Conservation (phyloP, 1,140 invertebrate genomes). For the Drosophila rhopaloa region DNA sequence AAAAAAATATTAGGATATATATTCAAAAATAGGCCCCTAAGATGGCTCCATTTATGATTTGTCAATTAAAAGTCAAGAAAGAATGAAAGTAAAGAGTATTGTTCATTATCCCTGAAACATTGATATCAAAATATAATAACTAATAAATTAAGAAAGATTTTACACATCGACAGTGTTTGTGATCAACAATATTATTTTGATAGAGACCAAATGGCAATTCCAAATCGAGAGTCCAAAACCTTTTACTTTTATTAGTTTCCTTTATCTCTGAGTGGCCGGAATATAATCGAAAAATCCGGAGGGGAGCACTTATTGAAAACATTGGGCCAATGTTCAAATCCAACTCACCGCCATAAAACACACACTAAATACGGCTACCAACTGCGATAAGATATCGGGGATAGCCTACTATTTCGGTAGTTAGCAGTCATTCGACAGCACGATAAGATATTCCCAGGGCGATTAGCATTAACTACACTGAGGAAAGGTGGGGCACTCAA, state of each 20-base stretch:
- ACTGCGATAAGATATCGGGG: constrained; percentile 23
- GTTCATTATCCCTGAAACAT: too few relatives aligned
- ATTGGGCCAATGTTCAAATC: constrained; percentile 27
- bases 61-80: too few relatives aligned
- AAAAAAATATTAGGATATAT: too few relatives aligned
- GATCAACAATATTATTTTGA: too few relatives aligned
- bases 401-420: not conserved
- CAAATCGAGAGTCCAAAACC: not conserved
- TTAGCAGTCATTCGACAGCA: not conserved
- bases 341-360: constrained; percentile 17
- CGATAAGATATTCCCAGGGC: constrained; percentile 33
- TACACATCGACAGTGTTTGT: too few relatives aligned
- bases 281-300: not conserved
- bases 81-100: too few relatives aligned
- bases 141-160: too few relatives aligned
- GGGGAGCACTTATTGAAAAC: not conserved
- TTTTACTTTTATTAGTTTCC: not conserved
- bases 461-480: constrained; percentile 34
- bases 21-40: too few relatives aligned
- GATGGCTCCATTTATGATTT: too few relatives aligned
- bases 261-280: too few relatives aligned
- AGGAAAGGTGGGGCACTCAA: not conserved
- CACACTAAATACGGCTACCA: constrained; percentile 5
- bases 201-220: too few relatives aligned
- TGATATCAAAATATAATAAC: too few relatives aligned